These are phyloP conservation scores for Plebejus argus DNA, from an alignment of 2,888 invertebrate genomes.

Conservation along the genomic window DNA sequence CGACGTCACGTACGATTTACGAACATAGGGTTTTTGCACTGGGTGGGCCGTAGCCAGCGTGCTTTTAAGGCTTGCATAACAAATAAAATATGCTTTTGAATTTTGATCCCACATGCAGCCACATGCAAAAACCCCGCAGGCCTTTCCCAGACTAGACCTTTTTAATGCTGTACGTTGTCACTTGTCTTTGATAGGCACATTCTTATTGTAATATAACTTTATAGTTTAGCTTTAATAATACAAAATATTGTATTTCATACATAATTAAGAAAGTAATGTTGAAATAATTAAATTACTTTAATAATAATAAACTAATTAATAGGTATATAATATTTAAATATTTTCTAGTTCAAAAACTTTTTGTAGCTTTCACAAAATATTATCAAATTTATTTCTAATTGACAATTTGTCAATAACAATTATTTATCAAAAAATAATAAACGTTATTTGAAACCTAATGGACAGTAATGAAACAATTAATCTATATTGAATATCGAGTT, in stretches of 20 bases:
- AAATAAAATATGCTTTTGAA: not conserved
- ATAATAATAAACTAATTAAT: too few relatives aligned
- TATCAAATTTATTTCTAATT: not conserved
- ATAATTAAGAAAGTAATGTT: not conserved
- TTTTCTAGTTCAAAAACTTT: not conserved
- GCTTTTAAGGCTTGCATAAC: conserved; percentile 11
- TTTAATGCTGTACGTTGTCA: not conserved
- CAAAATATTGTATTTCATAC: too few relatives aligned
- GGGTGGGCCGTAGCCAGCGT: too few relatives aligned
- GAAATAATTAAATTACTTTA: too few relatives aligned
- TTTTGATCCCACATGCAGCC: not conserved
- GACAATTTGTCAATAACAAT: not conserved
- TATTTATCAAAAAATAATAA: not conserved
- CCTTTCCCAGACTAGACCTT: not conserved
- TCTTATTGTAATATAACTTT: too few relatives aligned
- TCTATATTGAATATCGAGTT: not conserved
- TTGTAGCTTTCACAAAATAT: not conserved
- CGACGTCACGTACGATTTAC: not conserved
- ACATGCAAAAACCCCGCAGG: not conserved
- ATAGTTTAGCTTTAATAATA: too few relatives aligned
- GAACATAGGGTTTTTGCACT: not conserved
- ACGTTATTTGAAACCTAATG: not conserved
- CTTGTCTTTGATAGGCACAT: too few relatives aligned
- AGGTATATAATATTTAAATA: not conserved
- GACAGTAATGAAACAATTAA: not conserved